These are phyloP conservation scores for Eupristina koningsbergeri DNA, from an alignment of 1,140 invertebrate genomes.

Conservation along the genomic window DNA sequence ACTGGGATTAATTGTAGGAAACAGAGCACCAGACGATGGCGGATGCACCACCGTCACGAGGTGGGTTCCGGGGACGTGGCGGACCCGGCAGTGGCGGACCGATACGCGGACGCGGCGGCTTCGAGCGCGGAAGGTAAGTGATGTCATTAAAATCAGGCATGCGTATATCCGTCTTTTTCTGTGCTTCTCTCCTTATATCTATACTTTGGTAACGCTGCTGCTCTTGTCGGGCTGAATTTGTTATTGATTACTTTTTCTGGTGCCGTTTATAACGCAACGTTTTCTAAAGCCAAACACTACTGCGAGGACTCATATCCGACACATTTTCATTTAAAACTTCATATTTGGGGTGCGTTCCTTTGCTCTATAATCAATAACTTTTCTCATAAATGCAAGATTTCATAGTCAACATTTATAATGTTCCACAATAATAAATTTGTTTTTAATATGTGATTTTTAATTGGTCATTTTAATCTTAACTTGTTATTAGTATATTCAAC, in stretches of 20 bases:
- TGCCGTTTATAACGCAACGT: neutral
- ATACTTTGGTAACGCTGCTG: neutral
- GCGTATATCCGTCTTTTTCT: constrained; percentile 1
- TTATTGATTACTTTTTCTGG: constrained; percentile 15
- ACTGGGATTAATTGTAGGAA: neutral
- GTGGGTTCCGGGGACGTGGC: constrained; percentile 66
- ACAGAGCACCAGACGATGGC: constrained; percentile 52
- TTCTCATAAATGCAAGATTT: neutral
- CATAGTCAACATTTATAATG: too few species aligned
- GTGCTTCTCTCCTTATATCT: neutral
- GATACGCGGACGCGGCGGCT: constrained; percentile 69
- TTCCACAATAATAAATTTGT: too few species aligned
- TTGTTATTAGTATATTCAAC: neutral
- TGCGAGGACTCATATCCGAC: neutral
- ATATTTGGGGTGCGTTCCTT: neutral
- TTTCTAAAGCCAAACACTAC: neutral
- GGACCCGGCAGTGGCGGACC: constrained; percentile 66
- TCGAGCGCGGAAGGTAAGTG: constrained; percentile 66
- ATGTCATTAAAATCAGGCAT: constrained; percentile 4
- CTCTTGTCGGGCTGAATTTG: neutral
- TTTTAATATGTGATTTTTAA: too few species aligned
- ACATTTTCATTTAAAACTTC: neutral
- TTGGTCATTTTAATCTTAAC: too few species aligned
- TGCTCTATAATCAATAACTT: constrained; percentile 5
- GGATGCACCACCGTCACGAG: constrained; percentile 66